These are phyloP conservation scores for Caenorhabditis latens DNA, from an alignment of 1,140 invertebrate species.

Conservation along the genomic window DNA sequence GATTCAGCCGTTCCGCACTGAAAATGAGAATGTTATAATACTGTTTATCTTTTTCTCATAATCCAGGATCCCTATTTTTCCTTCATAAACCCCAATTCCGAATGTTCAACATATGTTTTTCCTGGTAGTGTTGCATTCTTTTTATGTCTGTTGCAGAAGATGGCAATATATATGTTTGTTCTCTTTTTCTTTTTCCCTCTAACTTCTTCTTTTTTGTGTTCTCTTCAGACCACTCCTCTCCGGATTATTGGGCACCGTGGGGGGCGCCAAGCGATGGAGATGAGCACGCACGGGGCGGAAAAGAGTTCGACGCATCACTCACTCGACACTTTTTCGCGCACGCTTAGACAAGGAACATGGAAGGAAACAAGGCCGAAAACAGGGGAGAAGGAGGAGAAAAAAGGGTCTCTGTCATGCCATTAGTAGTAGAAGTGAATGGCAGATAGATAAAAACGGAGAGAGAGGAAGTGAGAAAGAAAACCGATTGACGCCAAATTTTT, in stretches of 20 bases:
- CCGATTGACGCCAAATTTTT: conserved; percentile 42
- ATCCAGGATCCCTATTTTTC: not conserved
- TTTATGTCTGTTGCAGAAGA: conserved; percentile 1
- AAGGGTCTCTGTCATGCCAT: conserved; percentile 12
- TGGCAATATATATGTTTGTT: conserved; percentile 13
- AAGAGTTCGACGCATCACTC: conserved; percentile 55
- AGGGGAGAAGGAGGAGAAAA: not conserved
- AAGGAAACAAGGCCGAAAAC: conserved; percentile 23
- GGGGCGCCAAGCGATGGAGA: conserved; percentile 37
- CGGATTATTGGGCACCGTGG: conserved; percentile 44
- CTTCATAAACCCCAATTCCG: not conserved
- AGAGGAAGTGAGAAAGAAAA: not conserved
- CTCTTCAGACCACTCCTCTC: conserved; percentile 29
- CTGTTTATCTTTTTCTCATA: not conserved
- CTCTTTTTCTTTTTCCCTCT: not conserved
- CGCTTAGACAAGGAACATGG: conserved; percentile 4
- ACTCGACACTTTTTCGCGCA: conserved; percentile 46
- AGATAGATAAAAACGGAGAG: not conserved
- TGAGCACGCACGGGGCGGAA: conserved; percentile 2
- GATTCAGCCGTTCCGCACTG: conserved; percentile 54
- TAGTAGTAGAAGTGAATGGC: conserved; percentile 48
- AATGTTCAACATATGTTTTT: not conserved
- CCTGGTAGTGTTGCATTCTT: conserved; percentile 11
- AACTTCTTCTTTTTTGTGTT: not conserved
- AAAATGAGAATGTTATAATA: not conserved